Evolutionary conservation across 2,888 invertebrate species (phyloP).

Genomic region (Agrypnus murinus): DNA sequence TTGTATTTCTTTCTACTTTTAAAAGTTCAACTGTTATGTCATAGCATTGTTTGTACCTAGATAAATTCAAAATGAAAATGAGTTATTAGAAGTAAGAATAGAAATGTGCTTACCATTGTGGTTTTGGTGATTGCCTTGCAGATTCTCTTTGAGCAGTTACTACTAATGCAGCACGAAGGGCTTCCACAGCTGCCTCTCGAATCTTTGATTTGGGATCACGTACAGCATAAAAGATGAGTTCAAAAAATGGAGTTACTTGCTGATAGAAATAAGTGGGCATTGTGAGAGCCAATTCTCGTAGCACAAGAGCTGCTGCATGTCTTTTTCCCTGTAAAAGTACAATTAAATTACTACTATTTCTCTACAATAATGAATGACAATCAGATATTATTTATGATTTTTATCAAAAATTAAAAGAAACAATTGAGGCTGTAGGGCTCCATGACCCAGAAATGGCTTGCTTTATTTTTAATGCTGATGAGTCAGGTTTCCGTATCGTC

Average conservation of each 20-base stretch:
- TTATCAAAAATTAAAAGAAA: too few species aligned
- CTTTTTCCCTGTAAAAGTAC: slow-evolving; percentile 78
- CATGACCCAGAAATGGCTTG: too few species aligned
- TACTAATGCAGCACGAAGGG: slow-evolving; percentile 94
- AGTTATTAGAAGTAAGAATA: slow-evolving; percentile 2
- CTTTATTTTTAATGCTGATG: too few species aligned
- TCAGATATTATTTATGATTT: too few species aligned
- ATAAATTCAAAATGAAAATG: not conserved
- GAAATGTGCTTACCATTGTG: slow-evolving; percentile 80
- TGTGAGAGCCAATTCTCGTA: slow-evolving; percentile 94
- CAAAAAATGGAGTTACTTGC: slow-evolving; percentile 94
- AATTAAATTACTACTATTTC: too few species aligned
- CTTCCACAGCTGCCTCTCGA: slow-evolving; percentile 94
- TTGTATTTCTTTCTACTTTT: slow-evolving; percentile 82
- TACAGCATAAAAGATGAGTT: slow-evolving; percentile 92
- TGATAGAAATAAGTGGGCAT: slow-evolving; percentile 99
- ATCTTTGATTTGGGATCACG: slow-evolving; percentile 94
- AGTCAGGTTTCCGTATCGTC: too few species aligned
- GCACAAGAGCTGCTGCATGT: slow-evolving; percentile 92
- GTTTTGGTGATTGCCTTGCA: slow-evolving; percentile 92
- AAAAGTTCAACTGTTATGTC: slow-evolving; percentile 90
- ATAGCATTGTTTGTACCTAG: slow-evolving; percentile 89
- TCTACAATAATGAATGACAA: too few species aligned
- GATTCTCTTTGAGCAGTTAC: slow-evolving; percentile 97
- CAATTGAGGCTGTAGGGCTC: too few species aligned